Evolutionary conservation across 2,888 invertebrate species (phyloP), one percentile per base, ranked within the genome.

Genomic region (Glaucopsyche alexis): DNA sequence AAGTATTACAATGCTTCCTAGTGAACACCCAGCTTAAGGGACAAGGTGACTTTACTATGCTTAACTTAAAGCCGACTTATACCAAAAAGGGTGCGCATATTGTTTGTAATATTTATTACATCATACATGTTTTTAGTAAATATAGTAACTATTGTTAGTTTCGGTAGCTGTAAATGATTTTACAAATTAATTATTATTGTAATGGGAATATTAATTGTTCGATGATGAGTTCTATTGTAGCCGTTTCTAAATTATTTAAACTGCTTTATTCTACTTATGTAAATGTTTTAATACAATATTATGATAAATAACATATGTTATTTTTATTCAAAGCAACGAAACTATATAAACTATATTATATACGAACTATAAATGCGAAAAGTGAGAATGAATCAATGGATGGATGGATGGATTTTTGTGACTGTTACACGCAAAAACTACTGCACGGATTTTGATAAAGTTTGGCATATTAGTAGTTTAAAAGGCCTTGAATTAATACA

Each of bases 1-100:
- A 52, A 16, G 52, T 52, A n/a, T 52, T 16, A 52, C 52, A 16
- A n/a, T 16, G 16, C 52, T 52, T 52, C 7, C 52, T 8, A 16
- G 52, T 52, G 52, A 52, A 7, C 7, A 52, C 52, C n/a, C n/a
- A 52, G 52, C 52, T 16, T 52, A 52, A 52, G n/a, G 52, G 42
- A 1, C n/a, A 52, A 52, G 16, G 8, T 86, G 84, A 86, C 87
- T 84, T 83, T 85, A 11, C 42, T 52, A 71, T 40, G 71, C 60
- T 71, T 71, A 71, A 5, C 45, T 55, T 55, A 55, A 71, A 71
- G 71, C 60, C 71, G 29, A 42, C 71, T 50, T 16, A 60, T n/a
- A 71, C 45, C 40, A 42, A 60, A 71, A 45, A 52, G 14, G 71
- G 71, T n/a, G 52, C n/a, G 16, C 47, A 70, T 7, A 38, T 38